These are phyloP conservation scores for Pteronura brasiliensis DNA, from an alignment of 2,113 vertebrate genomes.

Conservation along the genomic window DNA sequence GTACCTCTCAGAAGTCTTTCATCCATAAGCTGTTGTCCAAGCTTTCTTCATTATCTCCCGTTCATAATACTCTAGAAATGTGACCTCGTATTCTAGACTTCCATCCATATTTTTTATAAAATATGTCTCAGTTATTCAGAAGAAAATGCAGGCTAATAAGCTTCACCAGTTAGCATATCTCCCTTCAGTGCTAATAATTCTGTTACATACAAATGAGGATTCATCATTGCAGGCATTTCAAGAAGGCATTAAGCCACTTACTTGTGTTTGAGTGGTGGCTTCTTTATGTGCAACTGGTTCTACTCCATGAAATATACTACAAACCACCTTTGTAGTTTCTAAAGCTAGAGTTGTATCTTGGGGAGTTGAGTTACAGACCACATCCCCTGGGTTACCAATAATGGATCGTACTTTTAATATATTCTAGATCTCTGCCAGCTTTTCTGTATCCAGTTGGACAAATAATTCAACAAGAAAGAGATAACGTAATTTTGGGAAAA, in stretches of 20 bases:
- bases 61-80: not conserved
- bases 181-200: not conserved
- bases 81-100: not conserved
- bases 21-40: not conserved
- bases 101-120: not conserved
- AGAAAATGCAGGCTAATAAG: not conserved
- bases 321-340: not conserved
- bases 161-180: not conserved
- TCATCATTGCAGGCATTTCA: not conserved
- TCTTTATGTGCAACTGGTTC: not conserved
- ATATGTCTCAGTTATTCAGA: not conserved
- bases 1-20: not conserved
- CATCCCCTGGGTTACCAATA: not conserved
- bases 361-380: not conserved
- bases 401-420: not conserved
- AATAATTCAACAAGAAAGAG: not conserved
- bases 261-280: fast-evolving
- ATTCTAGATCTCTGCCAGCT: not conserved
- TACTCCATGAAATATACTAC: not conserved
- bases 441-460: not conserved
- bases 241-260: not conserved
- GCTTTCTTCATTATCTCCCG: not conserved
- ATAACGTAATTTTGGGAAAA: not conserved
- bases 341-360: not conserved
- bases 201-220: not conserved